Percentiles rank a stretch among this genome's conserved stretches.
phyloP scores from a whole-genome alignment of 2,888 invertebrate species.

The Watsonalla cultraria region DNA sequence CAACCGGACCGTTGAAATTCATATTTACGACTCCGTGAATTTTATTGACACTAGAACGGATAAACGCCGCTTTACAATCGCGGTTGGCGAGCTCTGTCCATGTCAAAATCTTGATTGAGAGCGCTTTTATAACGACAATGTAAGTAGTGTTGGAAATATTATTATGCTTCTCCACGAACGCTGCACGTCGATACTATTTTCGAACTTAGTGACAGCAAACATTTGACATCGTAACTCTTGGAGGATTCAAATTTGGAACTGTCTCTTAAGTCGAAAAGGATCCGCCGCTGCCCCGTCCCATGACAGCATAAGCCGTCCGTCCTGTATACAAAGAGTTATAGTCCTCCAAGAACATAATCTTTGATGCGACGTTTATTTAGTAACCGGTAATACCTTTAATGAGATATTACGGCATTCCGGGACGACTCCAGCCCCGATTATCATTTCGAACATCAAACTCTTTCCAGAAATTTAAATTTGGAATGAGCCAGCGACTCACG shows the following conservation, averaged over 20 bases:
- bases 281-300: conserved; percentile 22
- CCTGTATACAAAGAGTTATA: conserved; percentile 37
- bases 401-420: conserved; percentile 70
- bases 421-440: conserved; percentile 57
- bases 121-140: conserved; percentile 52
- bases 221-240: conserved; percentile 69
- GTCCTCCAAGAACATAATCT: conserved; percentile 27
- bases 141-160: conserved; percentile 34
- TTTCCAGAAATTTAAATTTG: conserved; percentile 73
- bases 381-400: conserved; percentile 43
- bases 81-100: conserved; percentile 44
- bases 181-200: conserved; percentile 50
- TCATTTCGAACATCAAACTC: conserved; percentile 68
- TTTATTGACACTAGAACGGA: conserved; percentile 54
- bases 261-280: conserved; percentile 31
- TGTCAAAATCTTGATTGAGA: conserved; percentile 53
- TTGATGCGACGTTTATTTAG: conserved; percentile 44
- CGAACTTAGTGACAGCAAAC: conserved; percentile 56
- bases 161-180: conserved; percentile 35
- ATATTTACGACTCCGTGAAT: conserved; percentile 60
- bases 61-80: conserved; percentile 39
- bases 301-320: conserved; percentile 37
- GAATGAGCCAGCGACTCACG: conserved; percentile 51
- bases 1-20: conserved; percentile 57
- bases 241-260: conserved; percentile 65